Percentiles rank a stretch among this genome's conserved stretches.
Evolutionary conservation across 2,113 vertebrate genomes (phyloP).

Genomic region (Clarias macrocephalus): DNA sequence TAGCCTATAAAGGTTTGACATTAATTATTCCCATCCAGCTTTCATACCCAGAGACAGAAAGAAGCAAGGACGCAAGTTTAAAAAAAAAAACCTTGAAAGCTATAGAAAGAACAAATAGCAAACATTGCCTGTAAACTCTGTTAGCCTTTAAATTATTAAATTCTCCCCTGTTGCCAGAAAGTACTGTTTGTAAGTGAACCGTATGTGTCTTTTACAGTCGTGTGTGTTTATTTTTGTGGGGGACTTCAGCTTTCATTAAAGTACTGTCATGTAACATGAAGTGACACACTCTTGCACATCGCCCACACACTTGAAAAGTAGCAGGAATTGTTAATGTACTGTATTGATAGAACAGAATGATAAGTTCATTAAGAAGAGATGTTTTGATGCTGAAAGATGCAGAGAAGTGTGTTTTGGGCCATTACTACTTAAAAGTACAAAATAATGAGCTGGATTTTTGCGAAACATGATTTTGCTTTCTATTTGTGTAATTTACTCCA

Average conservation of each 20-base stretch:
- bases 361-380: slow-evolving; percentile 18
- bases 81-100: not conserved
- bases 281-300: not conserved
- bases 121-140: not conserved
- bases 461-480: too few species aligned
- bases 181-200: not conserved
- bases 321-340: not conserved
- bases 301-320: not conserved
- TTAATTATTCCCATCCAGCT: not conserved
- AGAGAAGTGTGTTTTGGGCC: not conserved
- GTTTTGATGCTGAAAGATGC: not conserved
- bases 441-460: not conserved
- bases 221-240: slow-evolving; percentile 6
- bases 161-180: not conserved
- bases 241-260: not conserved
- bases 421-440: not conserved
- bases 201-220: not conserved
- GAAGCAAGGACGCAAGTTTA: not conserved
- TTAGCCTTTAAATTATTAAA: not conserved
- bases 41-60: not conserved
- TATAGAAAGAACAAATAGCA: not conserved
- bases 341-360: not conserved
- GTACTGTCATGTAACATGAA: slow-evolving; percentile 16
- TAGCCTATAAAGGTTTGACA: not conserved
- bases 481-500: too few species aligned